Evolutionary conservation across 2,797 vertebrate genomes (phyloP).

Genomic region (Nannoperca australis): DNA sequence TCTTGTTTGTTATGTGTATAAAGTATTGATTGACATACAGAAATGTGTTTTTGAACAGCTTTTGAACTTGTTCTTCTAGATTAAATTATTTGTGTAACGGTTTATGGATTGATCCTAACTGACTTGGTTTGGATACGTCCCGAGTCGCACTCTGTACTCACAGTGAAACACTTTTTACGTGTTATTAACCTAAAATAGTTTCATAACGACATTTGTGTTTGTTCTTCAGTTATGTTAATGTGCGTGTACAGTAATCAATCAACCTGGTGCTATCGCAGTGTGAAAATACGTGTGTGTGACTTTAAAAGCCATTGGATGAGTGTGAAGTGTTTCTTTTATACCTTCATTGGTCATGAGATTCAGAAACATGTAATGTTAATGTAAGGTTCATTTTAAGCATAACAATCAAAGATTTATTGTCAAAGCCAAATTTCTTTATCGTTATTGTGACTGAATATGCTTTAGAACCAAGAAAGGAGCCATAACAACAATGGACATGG

Average conservation of each 20-base stretch:
- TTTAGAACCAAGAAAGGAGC: constrained; percentile 19
- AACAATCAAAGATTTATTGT: not conserved
- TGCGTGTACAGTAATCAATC: not conserved
- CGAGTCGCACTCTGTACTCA: not conserved
- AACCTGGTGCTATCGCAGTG: constrained; percentile 11
- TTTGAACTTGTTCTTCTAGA: constrained; percentile 18
- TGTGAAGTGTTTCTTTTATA: constrained; percentile 18
- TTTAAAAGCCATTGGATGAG: constrained; percentile 16
- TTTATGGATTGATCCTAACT: not conserved
- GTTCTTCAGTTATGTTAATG: not conserved
- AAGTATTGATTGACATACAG: not conserved
- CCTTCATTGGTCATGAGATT: not conserved
- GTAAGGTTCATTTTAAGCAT: not conserved
- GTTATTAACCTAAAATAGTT: constrained; percentile 11
- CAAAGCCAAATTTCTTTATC: not conserved
- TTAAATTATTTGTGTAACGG: not conserved
- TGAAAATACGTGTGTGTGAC: constrained; percentile 3
- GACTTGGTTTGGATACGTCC: constrained; percentile 7
- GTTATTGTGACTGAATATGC: not conserved
- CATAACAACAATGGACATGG: not conserved
- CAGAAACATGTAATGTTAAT: not conserved
- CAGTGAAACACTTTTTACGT: not conserved
- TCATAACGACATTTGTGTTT: not conserved
- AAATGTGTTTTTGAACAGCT: not conserved
- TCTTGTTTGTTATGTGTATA: constrained; percentile 8